Conservation (phyloP, 1,140 invertebrate species). For the Cephus cinctus region DNA sequence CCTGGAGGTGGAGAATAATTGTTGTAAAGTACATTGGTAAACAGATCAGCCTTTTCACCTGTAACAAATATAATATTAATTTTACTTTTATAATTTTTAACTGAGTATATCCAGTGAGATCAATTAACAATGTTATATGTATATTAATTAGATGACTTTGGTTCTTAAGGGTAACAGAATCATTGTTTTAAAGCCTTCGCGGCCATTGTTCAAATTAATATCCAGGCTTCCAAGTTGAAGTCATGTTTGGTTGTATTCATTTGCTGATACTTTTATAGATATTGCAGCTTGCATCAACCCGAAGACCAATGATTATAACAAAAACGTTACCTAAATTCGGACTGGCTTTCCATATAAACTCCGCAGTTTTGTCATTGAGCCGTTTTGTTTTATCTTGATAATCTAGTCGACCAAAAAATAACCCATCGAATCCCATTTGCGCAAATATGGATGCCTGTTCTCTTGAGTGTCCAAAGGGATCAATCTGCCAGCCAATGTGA, state of each 20-base stretch:
- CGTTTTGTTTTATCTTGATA: constrained; percentile 78
- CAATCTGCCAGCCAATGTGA: constrained; percentile 88
- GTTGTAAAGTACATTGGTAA: constrained; percentile 74
- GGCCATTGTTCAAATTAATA: no score
- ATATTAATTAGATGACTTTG: no score
- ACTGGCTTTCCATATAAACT: constrained; percentile 85
- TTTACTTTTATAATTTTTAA: constrained; percentile 11
- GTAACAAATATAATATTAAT: constrained; percentile 21
- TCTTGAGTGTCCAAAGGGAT: constrained; percentile 89
- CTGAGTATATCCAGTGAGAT: no score
- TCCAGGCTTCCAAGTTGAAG: no score
- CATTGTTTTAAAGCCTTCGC: neutral
- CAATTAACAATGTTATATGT: no score
- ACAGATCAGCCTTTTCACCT: constrained; percentile 64
- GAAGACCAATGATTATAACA: no score
- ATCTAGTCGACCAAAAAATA: constrained; percentile 87
- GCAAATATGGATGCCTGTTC: constrained; percentile 86
- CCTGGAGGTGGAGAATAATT: constrained; percentile 79
- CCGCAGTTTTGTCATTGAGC: constrained; percentile 65
- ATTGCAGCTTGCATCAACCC: no score
- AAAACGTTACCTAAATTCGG: constrained; percentile 66
- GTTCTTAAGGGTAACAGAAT: neutral
- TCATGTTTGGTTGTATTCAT: no score
- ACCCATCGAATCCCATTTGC: constrained; percentile 80
- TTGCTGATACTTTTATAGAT: no score